Conservation (phyloP, 2,888 invertebrate genomes). For the Orchestes rusci region DNA sequence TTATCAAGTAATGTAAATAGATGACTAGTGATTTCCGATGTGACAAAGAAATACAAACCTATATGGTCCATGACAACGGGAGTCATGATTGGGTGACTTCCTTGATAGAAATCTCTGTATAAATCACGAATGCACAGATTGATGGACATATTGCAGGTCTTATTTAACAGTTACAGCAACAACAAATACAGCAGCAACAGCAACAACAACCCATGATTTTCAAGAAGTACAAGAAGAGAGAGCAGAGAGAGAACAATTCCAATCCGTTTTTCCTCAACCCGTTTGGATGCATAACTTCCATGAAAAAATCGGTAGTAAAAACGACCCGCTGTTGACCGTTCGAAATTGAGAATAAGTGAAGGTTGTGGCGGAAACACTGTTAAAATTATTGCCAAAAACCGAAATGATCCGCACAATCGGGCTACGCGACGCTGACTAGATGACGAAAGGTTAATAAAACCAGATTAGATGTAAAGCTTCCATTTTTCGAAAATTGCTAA, state of each 20-base stretch:
- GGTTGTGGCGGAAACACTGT: background rate
- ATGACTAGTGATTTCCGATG: too few species aligned
- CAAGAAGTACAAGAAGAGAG: constrained; percentile 20
- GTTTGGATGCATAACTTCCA: constrained; percentile 21
- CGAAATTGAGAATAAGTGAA: too few species aligned
- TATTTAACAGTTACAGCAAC: constrained; percentile 23
- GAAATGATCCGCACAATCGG: too few species aligned
- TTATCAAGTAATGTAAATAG: too few species aligned
- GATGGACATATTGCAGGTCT: constrained; percentile 27
- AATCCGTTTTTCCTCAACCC: constrained; percentile 17
- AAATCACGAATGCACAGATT: constrained; percentile 23
- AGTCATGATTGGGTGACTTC: constrained; percentile 10
- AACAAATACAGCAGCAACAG: constrained; percentile 27
- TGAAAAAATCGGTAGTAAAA: constrained; percentile 1
- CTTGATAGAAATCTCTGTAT: constrained; percentile 13
- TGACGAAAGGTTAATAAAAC: too few species aligned
- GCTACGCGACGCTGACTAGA: too few species aligned
- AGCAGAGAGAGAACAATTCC: constrained; percentile 19
- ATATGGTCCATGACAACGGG: constrained; percentile 10
- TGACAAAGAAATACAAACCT: too few species aligned
- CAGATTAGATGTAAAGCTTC: too few species aligned
- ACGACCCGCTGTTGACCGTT: background rate
- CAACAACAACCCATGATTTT: constrained; percentile 25
- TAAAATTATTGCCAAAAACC: background rate
- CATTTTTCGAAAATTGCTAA: constrained; percentile 21